phyloP scores from a whole-genome alignment of 1,140 invertebrate genomes.

The Monochamus saltuarius region DNA sequence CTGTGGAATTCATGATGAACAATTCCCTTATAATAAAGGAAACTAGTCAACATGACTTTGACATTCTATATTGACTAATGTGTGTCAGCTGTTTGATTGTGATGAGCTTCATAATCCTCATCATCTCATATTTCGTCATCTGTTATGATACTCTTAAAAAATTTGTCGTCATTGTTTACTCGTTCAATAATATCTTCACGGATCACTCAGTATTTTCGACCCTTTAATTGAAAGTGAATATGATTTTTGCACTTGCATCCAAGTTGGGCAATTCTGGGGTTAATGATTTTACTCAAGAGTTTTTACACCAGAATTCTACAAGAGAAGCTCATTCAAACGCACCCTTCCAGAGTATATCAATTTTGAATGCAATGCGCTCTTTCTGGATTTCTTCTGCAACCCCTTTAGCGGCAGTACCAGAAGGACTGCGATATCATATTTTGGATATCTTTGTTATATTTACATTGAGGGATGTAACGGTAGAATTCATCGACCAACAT shows the following conservation, averaged over 20 bases:
- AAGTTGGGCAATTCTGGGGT: conserved; percentile 9
- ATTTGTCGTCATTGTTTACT: too few relatives aligned
- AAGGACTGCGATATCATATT: background rate
- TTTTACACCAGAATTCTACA: background rate
- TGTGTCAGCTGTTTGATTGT: too few relatives aligned
- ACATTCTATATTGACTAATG: too few relatives aligned
- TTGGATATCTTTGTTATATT: background rate
- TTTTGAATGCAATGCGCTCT: background rate
- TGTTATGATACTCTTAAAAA: too few relatives aligned
- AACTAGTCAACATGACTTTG: too few relatives aligned
- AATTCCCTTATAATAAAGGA: too few relatives aligned
- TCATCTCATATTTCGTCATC: too few relatives aligned
- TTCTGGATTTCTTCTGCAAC: background rate
- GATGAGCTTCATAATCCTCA: too few relatives aligned
- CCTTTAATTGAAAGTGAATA: too few relatives aligned
- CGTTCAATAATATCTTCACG: too few relatives aligned
- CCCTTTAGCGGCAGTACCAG: background rate
- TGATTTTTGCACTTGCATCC: conserved; percentile 5
- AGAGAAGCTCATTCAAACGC: background rate
- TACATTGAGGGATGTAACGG: background rate
- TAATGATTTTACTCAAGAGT: conserved; percentile 14
- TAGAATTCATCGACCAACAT: background rate
- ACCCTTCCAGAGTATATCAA: conserved; percentile 11
- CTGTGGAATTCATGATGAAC: too few relatives aligned
- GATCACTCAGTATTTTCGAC: too few relatives aligned